phyloP scores from a whole-genome alignment of 2,797 vertebrate species.

The Nyctibius grandis region DNA sequence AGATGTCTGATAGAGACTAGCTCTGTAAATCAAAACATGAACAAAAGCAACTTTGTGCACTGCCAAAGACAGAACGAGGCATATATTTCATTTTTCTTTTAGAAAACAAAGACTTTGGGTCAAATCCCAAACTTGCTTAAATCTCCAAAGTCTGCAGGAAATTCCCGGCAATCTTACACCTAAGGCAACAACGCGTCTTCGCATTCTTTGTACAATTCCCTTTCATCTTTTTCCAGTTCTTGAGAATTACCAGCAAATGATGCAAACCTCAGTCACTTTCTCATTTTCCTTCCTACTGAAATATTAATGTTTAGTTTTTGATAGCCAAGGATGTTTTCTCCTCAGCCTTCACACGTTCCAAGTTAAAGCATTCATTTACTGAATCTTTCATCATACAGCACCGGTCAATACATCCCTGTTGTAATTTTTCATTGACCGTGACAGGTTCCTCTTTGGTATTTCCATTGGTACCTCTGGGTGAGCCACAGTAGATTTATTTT shows the following conservation, averaged over 20 bases:
- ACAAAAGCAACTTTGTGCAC: conserved; percentile 15
- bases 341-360: neutral
- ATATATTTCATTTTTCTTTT: neutral
- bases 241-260: neutral
- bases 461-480: neutral
- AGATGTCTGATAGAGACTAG: conserved; percentile 28
- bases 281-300: neutral
- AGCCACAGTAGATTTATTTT: neutral
- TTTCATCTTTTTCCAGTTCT: neutral
- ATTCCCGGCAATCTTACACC: neutral
- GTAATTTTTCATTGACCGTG: neutral
- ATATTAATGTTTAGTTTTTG: neutral
- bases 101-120: neutral
- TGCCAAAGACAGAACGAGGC: neutral
- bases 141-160: neutral
- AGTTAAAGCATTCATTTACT: neutral
- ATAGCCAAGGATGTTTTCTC: neutral
- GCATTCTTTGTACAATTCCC: neutral
- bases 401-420: neutral
- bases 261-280: neutral
- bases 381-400: neutral
- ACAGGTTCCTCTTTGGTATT: neutral
- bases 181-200: neutral
- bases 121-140: neutral
- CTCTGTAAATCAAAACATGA: conserved; percentile 36